Conservation (phyloP, 2,113 vertebrate genomes). For the Cavia porcellus region DNA sequence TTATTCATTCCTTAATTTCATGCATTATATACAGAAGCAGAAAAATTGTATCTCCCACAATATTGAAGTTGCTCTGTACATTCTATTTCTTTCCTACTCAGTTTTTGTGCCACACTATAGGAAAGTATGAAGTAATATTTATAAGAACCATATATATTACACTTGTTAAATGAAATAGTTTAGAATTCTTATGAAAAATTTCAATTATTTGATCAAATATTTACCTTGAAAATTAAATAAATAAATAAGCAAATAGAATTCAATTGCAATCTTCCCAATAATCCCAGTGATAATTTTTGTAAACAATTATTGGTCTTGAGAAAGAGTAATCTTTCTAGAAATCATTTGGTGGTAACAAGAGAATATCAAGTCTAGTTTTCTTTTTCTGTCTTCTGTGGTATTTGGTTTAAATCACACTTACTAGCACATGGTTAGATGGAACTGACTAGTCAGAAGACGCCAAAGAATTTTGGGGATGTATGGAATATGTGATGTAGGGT, state of each 20-base stretch:
- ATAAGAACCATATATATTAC: neutral
- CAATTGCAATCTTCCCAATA: too few species aligned
- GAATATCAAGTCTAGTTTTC: neutral
- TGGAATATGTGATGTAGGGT: too few species aligned
- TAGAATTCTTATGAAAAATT: too few species aligned
- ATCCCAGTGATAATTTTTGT: too few species aligned
- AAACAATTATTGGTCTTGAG: neutral
- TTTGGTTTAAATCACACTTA: too few species aligned
- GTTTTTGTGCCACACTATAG: neutral
- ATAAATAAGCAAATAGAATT: neutral
- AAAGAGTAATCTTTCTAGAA: neutral
- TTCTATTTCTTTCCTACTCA: neutral
- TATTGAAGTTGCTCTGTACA: neutral
- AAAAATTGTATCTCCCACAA: neutral
- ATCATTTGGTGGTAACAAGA: neutral
- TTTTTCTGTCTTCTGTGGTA: neutral
- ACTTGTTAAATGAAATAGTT: too few species aligned
- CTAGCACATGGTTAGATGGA: neutral
- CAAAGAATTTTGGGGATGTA: too few species aligned
- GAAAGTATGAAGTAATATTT: neutral
- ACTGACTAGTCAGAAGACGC: neutral
- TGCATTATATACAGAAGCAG: neutral
- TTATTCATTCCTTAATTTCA: neutral
- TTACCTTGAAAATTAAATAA: neutral
- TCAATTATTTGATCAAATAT: neutral